Evolutionary conservation across 2,888 invertebrate species (phyloP).

Genomic region (Ernsta delagoae): DNA sequence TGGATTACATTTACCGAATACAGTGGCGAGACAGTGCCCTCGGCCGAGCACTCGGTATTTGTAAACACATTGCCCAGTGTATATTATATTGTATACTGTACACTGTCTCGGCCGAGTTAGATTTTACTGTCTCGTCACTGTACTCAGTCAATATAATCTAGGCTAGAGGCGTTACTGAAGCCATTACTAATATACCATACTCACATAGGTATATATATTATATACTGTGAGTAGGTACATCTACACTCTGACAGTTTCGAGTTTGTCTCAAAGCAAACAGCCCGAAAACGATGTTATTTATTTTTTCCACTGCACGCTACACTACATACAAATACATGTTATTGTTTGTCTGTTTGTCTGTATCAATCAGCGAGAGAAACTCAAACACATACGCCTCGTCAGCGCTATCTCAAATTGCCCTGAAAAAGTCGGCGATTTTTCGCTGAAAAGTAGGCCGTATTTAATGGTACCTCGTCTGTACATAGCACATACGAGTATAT

Average conservation of each 20-base stretch:
- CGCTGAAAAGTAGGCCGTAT: background rate
- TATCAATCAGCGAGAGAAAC: background rate
- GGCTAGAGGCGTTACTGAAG: background rate
- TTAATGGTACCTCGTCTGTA: background rate
- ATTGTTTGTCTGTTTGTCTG: background rate
- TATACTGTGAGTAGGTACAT: too few relatives aligned
- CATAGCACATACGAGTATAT: too few relatives aligned
- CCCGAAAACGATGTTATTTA: background rate
- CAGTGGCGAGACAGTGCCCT: too few relatives aligned
- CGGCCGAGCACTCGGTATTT: too few relatives aligned
- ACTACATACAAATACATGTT: too few relatives aligned
- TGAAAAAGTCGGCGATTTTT: background rate
- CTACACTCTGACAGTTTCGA: background rate
- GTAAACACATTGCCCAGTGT: too few relatives aligned
- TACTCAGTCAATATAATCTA: too few relatives aligned
- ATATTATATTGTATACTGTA: too few relatives aligned
- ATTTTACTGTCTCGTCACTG: too few relatives aligned
- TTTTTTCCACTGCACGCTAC: background rate
- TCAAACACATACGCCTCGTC: background rate
- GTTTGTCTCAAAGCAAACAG: slow-evolving; percentile 2
- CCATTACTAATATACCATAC: background rate
- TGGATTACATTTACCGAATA: too few relatives aligned
- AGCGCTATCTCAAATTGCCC: background rate
- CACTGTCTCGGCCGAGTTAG: too few relatives aligned
- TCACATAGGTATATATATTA: too few relatives aligned